Conservation (phyloP, 2,797 vertebrate species). For the Tamandua tetradactyla region DNA sequence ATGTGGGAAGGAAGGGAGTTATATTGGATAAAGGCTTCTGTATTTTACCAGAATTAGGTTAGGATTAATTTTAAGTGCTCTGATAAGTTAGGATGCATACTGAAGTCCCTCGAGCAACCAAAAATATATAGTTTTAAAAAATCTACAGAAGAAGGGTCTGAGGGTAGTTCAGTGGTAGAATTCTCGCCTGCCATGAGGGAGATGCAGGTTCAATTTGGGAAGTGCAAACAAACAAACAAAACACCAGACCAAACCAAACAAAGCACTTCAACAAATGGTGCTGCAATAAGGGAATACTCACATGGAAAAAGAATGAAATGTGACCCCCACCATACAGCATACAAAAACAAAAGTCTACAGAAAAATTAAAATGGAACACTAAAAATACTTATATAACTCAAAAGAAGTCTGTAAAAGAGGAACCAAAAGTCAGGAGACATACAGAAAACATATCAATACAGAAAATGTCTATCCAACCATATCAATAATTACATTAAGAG, state of each 20-base stretch:
- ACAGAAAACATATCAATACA: background rate
- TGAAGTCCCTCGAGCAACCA: background rate
- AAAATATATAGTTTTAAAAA: background rate
- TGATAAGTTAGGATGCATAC: background rate
- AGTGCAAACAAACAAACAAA: too few species aligned
- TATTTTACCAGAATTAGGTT: background rate
- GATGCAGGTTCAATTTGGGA: too few species aligned
- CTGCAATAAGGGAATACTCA: too few species aligned
- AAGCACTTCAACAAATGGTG: too few species aligned
- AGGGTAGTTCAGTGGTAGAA: too few species aligned
- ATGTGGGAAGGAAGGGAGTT: background rate
- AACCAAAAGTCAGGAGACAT: background rate
- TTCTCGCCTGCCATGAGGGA: too few species aligned
- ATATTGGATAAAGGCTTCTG: background rate
- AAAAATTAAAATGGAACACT: background rate
- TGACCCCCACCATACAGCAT: too few species aligned
- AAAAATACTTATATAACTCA: background rate
- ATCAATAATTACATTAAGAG: background rate
- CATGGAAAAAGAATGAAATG: too few species aligned
- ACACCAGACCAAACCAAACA: too few species aligned
- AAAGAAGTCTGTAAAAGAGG: background rate
- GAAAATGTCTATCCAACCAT: background rate
- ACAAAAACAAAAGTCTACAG: background rate
- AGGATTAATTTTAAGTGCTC: background rate
- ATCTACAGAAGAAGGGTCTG: background rate